Evolutionary conservation across 2,113 vertebrate species (phyloP).

Genomic region (Trichomycterus rosablanca): DNA sequence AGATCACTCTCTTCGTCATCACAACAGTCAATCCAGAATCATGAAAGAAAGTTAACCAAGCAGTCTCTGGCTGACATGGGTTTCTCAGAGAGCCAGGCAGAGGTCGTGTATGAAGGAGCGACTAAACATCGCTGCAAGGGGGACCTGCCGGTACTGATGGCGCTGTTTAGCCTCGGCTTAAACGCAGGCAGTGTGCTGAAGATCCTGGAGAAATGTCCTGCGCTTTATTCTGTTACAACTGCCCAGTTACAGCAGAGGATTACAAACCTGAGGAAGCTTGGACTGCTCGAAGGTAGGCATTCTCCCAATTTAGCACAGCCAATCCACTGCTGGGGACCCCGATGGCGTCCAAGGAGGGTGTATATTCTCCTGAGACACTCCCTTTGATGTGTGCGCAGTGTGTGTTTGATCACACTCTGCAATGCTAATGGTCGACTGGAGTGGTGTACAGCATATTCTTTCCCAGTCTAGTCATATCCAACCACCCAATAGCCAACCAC

Average conservation of each 20-base stretch:
- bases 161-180: slow-evolving; percentile 69
- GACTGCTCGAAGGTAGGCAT: slow-evolving; percentile 74
- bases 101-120: slow-evolving; percentile 50
- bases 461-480: too few relatives aligned
- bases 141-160: slow-evolving; percentile 51
- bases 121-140: slow-evolving; percentile 39
- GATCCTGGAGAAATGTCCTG: slow-evolving; percentile 67
- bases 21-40: not conserved
- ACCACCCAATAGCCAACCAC: too few relatives aligned
- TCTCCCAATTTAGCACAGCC: too few relatives aligned
- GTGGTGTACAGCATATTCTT: too few relatives aligned
- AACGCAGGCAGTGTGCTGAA: slow-evolving; percentile 59
- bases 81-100: slow-evolving; percentile 65
- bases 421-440: too few relatives aligned
- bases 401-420: too few relatives aligned
- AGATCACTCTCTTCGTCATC: slow-evolving; percentile 42
- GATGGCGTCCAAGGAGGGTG: too few relatives aligned
- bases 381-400: not conserved
- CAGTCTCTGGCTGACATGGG: slow-evolving; percentile 68
- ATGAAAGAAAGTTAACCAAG: slow-evolving; percentile 27
- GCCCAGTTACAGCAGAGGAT: slow-evolving; percentile 63
- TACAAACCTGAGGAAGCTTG: slow-evolving; percentile 69
- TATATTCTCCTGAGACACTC: too few relatives aligned
- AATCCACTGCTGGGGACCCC: too few relatives aligned
- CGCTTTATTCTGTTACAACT: slow-evolving; percentile 57